These are phyloP conservation scores for Microhierax caerulescens DNA, from an alignment of 2,797 vertebrate genomes.

Conservation along the genomic window DNA sequence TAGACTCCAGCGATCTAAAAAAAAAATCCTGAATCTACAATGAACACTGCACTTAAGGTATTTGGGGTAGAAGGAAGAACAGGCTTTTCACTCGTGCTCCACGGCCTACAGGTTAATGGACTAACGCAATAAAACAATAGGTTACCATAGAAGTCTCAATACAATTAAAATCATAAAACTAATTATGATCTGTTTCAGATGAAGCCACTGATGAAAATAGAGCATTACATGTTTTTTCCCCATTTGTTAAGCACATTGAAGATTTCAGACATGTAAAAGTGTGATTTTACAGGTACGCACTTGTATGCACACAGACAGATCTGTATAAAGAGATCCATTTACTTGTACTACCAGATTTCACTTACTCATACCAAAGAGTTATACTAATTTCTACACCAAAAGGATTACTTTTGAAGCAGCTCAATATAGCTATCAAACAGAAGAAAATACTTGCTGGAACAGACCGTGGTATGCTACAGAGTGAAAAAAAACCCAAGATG, in stretches of 20 bases:
- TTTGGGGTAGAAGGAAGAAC: slow-evolving; percentile 50
- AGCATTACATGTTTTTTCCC: slow-evolving; percentile 32
- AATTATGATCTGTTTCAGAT: slow-evolving; percentile 59
- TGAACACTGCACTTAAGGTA: slow-evolving; percentile 20
- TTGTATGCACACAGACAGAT: background rate
- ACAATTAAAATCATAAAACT: slow-evolving; percentile 64
- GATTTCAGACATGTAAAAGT: background rate
- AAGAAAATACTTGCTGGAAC: background rate
- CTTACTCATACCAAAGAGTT: background rate
- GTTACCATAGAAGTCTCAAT: slow-evolving; percentile 40
- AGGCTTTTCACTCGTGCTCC: slow-evolving; percentile 31
- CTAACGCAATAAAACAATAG: slow-evolving; percentile 52
- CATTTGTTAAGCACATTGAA: slow-evolving; percentile 1
- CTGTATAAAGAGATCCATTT: background rate
- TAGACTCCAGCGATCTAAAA: background rate
- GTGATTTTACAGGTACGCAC: background rate
- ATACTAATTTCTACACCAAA: background rate
- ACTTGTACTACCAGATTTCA: background rate
- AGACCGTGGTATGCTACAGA: background rate
- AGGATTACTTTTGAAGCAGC: background rate
- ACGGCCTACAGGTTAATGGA: slow-evolving; percentile 49
- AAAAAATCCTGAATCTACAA: slow-evolving; percentile 17
- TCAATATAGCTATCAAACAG: background rate
- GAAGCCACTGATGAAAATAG: slow-evolving; percentile 55
- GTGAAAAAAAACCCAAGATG: background rate